phyloP scores from a whole-genome alignment of 2,888 invertebrate genomes.

The Drosophila pegasa region DNA sequence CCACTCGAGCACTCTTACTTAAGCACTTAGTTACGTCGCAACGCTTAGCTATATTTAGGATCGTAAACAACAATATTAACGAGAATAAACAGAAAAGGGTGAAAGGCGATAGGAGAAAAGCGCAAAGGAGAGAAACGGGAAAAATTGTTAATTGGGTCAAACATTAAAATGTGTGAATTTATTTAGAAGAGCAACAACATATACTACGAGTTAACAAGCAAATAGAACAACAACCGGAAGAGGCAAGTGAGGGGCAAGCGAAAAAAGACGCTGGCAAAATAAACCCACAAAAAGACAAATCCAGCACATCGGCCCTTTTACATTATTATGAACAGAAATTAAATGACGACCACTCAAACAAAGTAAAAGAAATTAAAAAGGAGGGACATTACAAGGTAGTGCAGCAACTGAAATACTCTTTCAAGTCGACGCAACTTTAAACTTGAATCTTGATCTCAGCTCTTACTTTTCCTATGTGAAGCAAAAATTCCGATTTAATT shows the following conservation, averaged over 20 bases:
- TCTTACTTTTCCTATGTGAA: not conserved
- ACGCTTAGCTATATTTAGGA: constrained; percentile 16
- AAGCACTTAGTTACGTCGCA: constrained; percentile 1
- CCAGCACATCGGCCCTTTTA: constrained; percentile 43
- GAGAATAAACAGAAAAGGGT: constrained; percentile 3
- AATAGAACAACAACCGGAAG: constrained; percentile 2
- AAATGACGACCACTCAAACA: constrained; percentile 50
- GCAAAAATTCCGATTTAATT: not conserved
- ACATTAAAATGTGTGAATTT: constrained; percentile 64
- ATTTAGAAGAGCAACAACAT: constrained; percentile 36
- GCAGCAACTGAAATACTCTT: not conserved
- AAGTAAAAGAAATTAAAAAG: not conserved
- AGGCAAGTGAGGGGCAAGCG: not conserved
- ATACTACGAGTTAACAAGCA: constrained; percentile 36
- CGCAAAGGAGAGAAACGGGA: constrained; percentile 3
- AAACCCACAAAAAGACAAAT: constrained; percentile 47
- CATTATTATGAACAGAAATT: constrained; percentile 68
- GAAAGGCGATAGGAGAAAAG: not conserved
- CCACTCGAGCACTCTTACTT: not conserved
- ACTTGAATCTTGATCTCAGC: not conserved
- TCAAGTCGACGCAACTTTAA: not conserved
- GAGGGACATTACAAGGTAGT: not conserved
- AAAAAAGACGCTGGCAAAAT: not conserved
- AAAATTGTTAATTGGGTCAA: constrained; percentile 55
- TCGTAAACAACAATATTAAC: constrained; percentile 42